Conservation (phyloP, 92 coral and sea anemone species). For the Actinostola sp. region DNA sequence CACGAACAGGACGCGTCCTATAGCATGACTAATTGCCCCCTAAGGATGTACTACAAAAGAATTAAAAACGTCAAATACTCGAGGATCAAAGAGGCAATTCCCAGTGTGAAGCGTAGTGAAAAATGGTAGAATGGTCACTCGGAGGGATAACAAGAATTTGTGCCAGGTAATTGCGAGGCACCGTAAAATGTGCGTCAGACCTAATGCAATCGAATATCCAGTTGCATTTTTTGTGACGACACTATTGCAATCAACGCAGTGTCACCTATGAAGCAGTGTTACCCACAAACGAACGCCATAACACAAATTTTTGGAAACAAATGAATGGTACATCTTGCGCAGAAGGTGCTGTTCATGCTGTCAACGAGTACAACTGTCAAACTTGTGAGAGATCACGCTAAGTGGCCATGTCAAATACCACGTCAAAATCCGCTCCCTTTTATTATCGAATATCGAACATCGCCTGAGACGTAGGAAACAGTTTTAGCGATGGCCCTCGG, state of each 20-base stretch:
- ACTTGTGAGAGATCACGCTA: conserved; percentile 75
- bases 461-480: conserved; percentile 78
- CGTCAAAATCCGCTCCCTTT: conserved; percentile 78
- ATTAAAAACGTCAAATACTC: conserved; percentile 46
- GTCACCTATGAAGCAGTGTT: conserved; percentile 28
- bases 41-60: conserved; percentile 66
- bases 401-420: conserved; percentile 71
- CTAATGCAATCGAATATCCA: conserved; percentile 61
- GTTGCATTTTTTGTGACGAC: conserved; percentile 59
- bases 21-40: conserved; percentile 75
- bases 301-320: conserved; percentile 25
- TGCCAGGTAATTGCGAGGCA: conserved; percentile 51
- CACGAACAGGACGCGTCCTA: conserved; percentile 89
- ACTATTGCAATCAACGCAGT: conserved; percentile 44
- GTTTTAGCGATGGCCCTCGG: conserved; percentile 92
- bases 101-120: conserved; percentile 76
- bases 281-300: conserved; percentile 56
- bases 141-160: conserved; percentile 89
- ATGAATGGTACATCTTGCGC: conserved; percentile 64
- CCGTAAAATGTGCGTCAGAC: conserved; percentile 49
- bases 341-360: conserved; percentile 66
- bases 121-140: conserved; percentile 66
- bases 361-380: conserved; percentile 62
- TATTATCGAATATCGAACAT: conserved; percentile 80
- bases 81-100: conserved; percentile 52